These are phyloP conservation scores for Cataglyphis altisquamis DNA, from an alignment of 2,888 invertebrate species.

Conservation along the genomic window DNA sequence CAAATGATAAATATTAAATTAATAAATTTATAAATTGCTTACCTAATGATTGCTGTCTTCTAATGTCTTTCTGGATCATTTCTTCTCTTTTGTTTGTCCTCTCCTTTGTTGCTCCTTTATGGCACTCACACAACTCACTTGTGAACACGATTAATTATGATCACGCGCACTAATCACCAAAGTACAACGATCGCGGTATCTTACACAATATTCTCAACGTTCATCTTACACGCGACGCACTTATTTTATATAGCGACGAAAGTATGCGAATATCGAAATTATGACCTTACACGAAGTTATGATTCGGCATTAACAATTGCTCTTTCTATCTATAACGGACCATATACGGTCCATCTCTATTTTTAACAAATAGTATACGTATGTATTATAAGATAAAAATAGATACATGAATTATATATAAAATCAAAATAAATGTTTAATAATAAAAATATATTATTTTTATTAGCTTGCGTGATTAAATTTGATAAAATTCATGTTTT, in stretches of 20 bases:
- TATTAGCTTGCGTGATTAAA: background rate
- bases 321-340: background rate
- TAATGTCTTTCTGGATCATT: background rate
- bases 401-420: background rate
- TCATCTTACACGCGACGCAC: background rate
- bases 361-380: too few relatives aligned
- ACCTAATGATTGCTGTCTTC: background rate
- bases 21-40: background rate
- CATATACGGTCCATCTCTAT: background rate
- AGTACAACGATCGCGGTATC: background rate
- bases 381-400: background rate
- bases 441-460: background rate
- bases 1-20: slow-evolving; percentile 2
- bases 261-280: background rate
- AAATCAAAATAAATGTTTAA: background rate
- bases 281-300: background rate
- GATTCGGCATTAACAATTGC: background rate
- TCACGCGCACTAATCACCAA: background rate
- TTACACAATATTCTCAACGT: background rate
- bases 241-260: background rate
- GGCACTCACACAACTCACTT: background rate
- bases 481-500: background rate
- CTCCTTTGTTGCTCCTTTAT: background rate
- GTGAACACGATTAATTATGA: background rate
- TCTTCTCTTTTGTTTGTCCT: background rate